phyloP scores from a whole-genome alignment of 1,140 invertebrate species.

The Rhopalosiphum padi region DNA sequence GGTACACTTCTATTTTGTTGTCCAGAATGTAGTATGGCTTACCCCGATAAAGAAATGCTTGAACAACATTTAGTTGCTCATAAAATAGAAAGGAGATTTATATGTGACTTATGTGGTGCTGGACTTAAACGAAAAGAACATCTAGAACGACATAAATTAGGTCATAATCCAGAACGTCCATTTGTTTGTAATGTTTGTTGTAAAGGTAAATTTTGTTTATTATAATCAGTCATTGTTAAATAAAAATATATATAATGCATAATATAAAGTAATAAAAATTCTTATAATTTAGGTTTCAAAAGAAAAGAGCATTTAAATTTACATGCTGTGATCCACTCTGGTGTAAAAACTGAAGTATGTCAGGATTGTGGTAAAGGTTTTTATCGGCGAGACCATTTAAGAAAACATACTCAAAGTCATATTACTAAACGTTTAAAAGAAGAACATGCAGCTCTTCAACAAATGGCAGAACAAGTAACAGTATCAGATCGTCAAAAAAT shows the following conservation, averaged over 20 bases:
- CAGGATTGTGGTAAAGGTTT: conserved; percentile 78
- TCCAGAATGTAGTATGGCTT: conserved; percentile 80
- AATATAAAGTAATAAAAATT: background rate
- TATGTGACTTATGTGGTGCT: conserved; percentile 70
- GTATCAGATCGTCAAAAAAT: conserved; percentile 58
- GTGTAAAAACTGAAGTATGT: conserved; percentile 76
- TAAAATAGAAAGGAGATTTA: conserved; percentile 76
- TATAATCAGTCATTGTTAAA: background rate
- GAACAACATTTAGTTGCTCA: conserved; percentile 79
- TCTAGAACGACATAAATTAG: conserved; percentile 78
- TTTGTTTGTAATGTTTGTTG: conserved; percentile 78
- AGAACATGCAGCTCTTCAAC: conserved; percentile 63
- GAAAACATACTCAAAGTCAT: conserved; percentile 71
- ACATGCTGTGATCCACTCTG: conserved; percentile 81
- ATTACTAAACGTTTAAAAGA: conserved; percentile 74
- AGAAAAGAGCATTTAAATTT: conserved; percentile 81
- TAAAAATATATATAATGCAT: background rate
- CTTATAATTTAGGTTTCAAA: conserved; percentile 70
- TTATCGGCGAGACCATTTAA: conserved; percentile 82
- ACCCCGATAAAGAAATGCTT: conserved; percentile 76
- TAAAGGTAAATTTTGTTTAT: conserved; percentile 65
- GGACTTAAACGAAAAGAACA: conserved; percentile 82
- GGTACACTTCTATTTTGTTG: conserved; percentile 78
- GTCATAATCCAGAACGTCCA: conserved; percentile 79
- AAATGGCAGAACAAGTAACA: conserved; percentile 51